Evolutionary conservation across 2,113 vertebrate species (phyloP).

Genomic region (Saccopteryx bilineata): DNA sequence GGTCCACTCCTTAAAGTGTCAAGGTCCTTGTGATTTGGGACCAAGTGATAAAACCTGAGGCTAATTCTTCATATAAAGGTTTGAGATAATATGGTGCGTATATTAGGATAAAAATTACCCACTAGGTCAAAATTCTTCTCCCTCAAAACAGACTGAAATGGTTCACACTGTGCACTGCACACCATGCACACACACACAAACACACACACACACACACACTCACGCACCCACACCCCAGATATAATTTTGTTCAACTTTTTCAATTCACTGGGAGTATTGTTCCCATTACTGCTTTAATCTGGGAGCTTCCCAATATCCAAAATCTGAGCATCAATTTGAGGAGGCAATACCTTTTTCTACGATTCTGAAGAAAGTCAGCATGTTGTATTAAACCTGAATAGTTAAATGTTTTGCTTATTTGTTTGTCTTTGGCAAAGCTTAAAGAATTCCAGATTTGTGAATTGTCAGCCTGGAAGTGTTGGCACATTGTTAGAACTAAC

Average conservation of each 20-base stretch:
- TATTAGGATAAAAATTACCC: neutral
- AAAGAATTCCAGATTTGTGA: constrained; percentile 75
- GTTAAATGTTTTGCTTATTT: constrained; percentile 60
- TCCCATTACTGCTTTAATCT: neutral
- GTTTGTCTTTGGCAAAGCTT: constrained; percentile 62
- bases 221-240: neutral
- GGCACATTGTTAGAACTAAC: constrained; percentile 75
- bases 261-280: neutral
- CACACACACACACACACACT: neutral
- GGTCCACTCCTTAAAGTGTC: constrained; percentile 71
- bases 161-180: neutral
- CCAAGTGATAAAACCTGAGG: neutral
- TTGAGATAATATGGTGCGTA: neutral
- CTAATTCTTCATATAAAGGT: constrained; percentile 2
- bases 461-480: neutral
- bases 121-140: neutral
- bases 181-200: too few relatives aligned
- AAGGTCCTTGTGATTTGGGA: constrained; percentile 68
- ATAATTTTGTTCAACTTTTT: neutral
- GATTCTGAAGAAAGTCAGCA: constrained; percentile 34
- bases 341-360: neutral
- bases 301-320: neutral
- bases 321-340: neutral
- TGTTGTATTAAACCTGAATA: constrained; percentile 61
- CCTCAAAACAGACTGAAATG: neutral